phyloP scores from a whole-genome alignment of 2,797 vertebrate species.

The Amniataba percoides region DNA sequence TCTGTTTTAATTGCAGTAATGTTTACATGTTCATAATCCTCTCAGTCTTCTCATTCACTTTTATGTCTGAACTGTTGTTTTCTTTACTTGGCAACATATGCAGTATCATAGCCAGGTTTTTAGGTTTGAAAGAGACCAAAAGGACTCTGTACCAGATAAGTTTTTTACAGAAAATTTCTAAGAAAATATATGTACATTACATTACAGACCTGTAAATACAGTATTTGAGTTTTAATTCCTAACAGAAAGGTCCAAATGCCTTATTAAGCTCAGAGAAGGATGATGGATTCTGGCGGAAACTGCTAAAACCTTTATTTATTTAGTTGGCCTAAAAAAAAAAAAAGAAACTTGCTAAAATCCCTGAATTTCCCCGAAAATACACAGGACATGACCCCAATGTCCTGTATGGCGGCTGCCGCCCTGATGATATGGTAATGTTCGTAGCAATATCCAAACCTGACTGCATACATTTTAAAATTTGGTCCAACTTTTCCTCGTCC shows the following conservation, averaged over 20 bases:
- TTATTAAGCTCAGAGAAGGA: background rate
- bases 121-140: background rate
- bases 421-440: constrained; percentile 45
- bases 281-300: background rate
- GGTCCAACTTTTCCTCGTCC: constrained; percentile 37
- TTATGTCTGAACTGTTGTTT: background rate
- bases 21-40: background rate
- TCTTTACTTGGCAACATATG: background rate
- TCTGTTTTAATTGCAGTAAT: background rate
- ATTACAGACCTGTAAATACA: background rate
- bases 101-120: background rate
- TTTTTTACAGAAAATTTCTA: background rate
- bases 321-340: background rate
- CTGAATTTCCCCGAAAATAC: background rate
- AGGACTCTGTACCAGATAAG: background rate
- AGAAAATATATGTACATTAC: background rate
- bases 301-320: constrained; percentile 8
- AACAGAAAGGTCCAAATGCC: background rate
- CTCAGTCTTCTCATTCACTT: background rate
- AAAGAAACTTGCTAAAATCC: background rate
- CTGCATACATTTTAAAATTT: constrained; percentile 44
- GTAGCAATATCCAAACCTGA: constrained; percentile 19
- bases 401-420: constrained; percentile 1
- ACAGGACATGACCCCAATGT: constrained; percentile 24
- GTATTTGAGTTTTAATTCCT: background rate